Evolutionary conservation across 2,113 vertebrate genomes (phyloP), one percentile per base, ranked within the genome.

Genomic region (Podarcis raffonei): DNA sequence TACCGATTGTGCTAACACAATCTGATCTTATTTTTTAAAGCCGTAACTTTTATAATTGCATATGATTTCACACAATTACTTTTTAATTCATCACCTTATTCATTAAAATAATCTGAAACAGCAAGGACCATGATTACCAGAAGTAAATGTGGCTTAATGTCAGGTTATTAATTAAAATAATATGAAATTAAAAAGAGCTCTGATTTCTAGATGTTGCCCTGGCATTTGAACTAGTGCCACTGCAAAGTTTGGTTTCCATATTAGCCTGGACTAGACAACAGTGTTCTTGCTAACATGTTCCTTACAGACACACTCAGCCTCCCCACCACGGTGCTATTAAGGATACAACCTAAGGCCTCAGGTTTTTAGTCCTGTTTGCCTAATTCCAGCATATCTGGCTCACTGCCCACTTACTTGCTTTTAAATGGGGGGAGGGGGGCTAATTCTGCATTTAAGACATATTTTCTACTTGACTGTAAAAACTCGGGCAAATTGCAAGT

Each of bases 381-480:
- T 39, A 80, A 71, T 66, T 84, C 3, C n/a, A 32, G 53, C 9
- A 65, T 35, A 65, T 35, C 22, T 59, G n/a, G 18, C 53, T n/a
- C 1, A 6, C 1, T 4, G 2, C 23, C 0, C 23, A 23, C 37
- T 23, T 23, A 8, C 6, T n/a, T 69, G 82, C 77, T 84, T 87
- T 87, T 72, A 6, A 84, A 37, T 42, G 42, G 42, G 6, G 23
- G 7, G 25, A 11, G 48, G 48, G 48, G 42, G 6, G 39, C 23
- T 87, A 91, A 30, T 53, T 91, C 91, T 94, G 59, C 89, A 81
- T 85, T 90, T 90, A 71, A 88, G 82, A 92, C 25, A 0, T 75
- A 92, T 76, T 94, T 93, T 83, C 93, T 85, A 81, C 84, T 90
- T 95, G 87, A 76, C 77, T 93, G 39, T 87, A 93, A 87, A 93